Evolutionary conservation across 2,888 invertebrate genomes (phyloP).

Genomic region (Sussaba pulchella): DNA sequence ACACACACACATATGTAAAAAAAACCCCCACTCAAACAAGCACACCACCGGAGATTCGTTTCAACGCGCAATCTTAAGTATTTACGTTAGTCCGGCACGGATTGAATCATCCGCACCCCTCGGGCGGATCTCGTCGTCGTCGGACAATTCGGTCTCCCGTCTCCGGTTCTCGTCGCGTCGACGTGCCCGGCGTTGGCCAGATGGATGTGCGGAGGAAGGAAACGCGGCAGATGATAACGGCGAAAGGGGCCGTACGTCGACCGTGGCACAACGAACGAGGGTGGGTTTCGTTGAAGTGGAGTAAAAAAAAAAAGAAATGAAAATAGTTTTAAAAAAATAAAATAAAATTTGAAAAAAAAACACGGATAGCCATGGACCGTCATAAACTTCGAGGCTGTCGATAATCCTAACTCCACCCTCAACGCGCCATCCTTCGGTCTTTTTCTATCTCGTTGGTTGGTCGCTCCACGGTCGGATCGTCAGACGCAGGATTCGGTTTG

Average conservation of each 20-base stretch:
- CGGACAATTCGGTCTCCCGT: slow-evolving; percentile 4
- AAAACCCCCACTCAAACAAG: background rate
- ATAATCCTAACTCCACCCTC: slow-evolving; percentile 58
- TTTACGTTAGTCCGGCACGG: slow-evolving; percentile 17
- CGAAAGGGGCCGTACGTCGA: too few relatives aligned
- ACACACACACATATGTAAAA: slow-evolving; percentile 4
- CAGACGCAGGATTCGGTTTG: slow-evolving; percentile 29
- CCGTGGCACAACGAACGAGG: too few relatives aligned
- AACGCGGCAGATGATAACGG: slow-evolving; percentile 1
- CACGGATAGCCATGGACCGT: slow-evolving; percentile 40
- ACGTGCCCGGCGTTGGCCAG: slow-evolving; percentile 11
- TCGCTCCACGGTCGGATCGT: slow-evolving; percentile 19
- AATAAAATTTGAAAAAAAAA: too few relatives aligned
- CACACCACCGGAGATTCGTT: background rate
- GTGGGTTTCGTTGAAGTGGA: too few relatives aligned
- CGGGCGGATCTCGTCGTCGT: slow-evolving; percentile 19
- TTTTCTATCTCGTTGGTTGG: background rate
- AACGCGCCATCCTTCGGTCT: slow-evolving; percentile 29
- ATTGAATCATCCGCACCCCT: slow-evolving; percentile 21
- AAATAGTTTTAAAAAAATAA: too few relatives aligned
- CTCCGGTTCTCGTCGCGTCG: background rate
- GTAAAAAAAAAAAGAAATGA: slow-evolving; percentile 17
- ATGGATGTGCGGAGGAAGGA: slow-evolving; percentile 18
- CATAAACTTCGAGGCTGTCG: slow-evolving; percentile 62
- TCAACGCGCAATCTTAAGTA: slow-evolving; percentile 19